These are phyloP conservation scores for Champsocephalus esox DNA, from an alignment of 2,797 vertebrate species.

Conservation along the genomic window DNA sequence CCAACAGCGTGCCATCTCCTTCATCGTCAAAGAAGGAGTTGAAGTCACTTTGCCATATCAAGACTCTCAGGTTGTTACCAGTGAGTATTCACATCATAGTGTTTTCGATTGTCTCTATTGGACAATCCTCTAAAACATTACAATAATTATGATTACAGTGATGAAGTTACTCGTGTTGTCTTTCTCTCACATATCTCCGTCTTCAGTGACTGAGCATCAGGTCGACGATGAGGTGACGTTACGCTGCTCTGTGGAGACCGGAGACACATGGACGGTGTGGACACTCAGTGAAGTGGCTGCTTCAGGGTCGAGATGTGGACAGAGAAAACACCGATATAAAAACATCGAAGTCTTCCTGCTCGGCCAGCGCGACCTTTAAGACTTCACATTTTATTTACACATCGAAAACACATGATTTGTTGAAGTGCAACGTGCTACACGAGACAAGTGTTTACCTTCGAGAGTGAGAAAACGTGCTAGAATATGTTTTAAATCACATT, in stretches of 20 bases:
- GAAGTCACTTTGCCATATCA: too few species aligned
- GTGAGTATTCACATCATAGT: conserved; percentile 34
- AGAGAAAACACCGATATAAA: rapidly evolving
- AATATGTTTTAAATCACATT: too few species aligned
- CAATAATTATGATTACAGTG: neutral
- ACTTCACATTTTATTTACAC: neutral
- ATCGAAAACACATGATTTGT: rapidly evolving
- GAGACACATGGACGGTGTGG: rapidly evolving
- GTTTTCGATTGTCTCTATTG: neutral
- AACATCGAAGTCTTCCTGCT: neutral
- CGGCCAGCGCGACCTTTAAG: neutral
- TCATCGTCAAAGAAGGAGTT: too few species aligned
- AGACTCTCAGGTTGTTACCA: neutral
- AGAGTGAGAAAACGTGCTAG: neutral
- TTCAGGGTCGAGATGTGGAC: neutral
- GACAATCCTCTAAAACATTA: neutral
- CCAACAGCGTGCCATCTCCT: too few species aligned
- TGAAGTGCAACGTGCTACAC: neutral
- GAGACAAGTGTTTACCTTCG: neutral
- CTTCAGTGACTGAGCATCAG: conserved; percentile 13
- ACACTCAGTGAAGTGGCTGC: too few species aligned
- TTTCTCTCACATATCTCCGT: neutral
- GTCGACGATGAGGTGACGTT: rapidly evolving
- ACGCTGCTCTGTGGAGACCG: too few species aligned
- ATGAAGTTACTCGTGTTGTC: neutral